Base-by-base conservation (phyloP, 2,113 vertebrate genomes). In the Casuarius casuarius region DNA sequence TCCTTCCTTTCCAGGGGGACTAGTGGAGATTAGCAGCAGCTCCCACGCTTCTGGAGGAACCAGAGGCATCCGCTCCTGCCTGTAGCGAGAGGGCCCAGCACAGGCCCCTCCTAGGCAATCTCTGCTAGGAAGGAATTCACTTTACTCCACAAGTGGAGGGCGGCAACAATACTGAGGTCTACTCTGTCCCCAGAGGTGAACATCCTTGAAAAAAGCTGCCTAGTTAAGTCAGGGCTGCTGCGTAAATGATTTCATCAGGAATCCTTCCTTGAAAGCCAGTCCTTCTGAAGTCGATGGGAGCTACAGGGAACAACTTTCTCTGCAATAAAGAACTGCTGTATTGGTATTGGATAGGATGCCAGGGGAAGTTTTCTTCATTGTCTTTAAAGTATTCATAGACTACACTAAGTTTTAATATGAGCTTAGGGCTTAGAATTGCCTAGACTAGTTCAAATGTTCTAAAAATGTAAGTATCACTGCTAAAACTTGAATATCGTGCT, bases 381-480 rank as follows among this genome's bases (percentile, higher is more conserved):
- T 66, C 68, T 94, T 90, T 90, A 49, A 90, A 71, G 35, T 76
- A 95, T 87, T 92, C 70, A 92, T n/a, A 87, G 35, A 21, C 18
- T 54, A 77, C 0, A 6, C 35, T 93, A 73, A 73, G 19, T 72
- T 87, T 85, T 68, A 94, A 73, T 63, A 42, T 2, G 40, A 87
- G 6, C 2, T 93, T 62, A 58, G 40, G 1, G 2, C 19, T 25
- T 63, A 76, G 28, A 92, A 91, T 18, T 66, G 61, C n/a, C 61
- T 80, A 74, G 38, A 92, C 65, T 63, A 72, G 84, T 70, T 28
- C n/a, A 92, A 29, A 56, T 63, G 49, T 35, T 79, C 54, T 91
- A 85, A 91, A 94, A 71, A 42, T 62, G 26, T 65, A 59, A 80
- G 26, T n/a, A 92, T n/a, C 46, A 80, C 12, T 48, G 21, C 38